Evolutionary conservation across 2,113 vertebrate genomes (phyloP).

Genomic region (Galbula dea): DNA sequence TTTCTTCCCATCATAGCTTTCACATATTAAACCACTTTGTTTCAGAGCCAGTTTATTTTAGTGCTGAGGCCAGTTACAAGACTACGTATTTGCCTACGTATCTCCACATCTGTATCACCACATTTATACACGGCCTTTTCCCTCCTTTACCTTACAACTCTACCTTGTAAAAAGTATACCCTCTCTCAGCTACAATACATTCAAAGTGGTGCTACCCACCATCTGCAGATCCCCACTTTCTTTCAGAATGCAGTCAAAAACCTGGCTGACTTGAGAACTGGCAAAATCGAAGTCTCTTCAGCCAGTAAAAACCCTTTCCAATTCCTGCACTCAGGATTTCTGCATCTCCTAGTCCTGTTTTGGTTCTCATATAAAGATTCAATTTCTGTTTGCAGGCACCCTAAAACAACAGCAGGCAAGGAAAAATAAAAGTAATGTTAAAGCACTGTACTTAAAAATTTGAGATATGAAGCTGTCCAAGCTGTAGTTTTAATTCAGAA

Average conservation of each 20-base stretch:
- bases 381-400: neutral
- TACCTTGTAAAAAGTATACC: neutral
- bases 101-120: neutral
- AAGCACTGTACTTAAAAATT: neutral
- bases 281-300: neutral
- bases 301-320: neutral
- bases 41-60: neutral
- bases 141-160: neutral
- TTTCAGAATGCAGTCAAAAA: neutral
- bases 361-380: neutral
- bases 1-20: neutral
- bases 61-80: neutral
- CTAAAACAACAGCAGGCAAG: neutral
- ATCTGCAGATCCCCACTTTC: neutral
- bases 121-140: neutral
- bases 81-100: neutral
- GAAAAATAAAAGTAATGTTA: neutral
- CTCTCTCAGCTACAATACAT: neutral
- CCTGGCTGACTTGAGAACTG: neutral
- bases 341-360: neutral
- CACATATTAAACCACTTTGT: neutral
- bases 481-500: neutral
- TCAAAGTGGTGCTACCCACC: neutral
- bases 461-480: neutral
- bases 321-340: neutral